Conservation (phyloP, 2,113 vertebrate species). For the Myiozetetes cayanensis region DNA sequence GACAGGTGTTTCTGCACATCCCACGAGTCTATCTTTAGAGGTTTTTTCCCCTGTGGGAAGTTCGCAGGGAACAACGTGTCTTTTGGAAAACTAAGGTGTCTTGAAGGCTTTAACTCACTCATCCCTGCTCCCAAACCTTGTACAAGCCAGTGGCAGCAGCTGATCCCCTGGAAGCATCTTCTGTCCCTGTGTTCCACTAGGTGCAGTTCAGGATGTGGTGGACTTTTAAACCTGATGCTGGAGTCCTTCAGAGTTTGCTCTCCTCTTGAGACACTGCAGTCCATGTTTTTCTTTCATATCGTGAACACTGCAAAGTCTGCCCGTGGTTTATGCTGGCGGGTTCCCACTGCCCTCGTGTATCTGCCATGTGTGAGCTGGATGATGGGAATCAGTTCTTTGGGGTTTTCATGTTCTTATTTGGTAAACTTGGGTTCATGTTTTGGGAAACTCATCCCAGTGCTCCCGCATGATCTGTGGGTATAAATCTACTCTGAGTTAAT, state of each 20-base stretch:
- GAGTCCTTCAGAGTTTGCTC: not conserved
- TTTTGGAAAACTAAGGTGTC: not conserved
- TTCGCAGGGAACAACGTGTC: not conserved
- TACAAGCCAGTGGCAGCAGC: not conserved
- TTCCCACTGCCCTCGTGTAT: rapidly evolving
- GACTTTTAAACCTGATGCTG: not conserved
- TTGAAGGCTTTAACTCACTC: not conserved
- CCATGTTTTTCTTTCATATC: not conserved
- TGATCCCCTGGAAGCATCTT: not conserved
- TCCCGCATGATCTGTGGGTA: not conserved
- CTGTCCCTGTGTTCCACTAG: not conserved
- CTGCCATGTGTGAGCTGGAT: not conserved
- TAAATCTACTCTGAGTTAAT: not conserved
- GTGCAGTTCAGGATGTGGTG: not conserved
- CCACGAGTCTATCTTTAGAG: not conserved
- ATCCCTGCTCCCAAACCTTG: not conserved
- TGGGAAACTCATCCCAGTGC: not conserved
- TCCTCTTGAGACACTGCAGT: not conserved
- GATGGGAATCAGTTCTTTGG: not conserved
- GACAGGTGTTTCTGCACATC: not conserved
- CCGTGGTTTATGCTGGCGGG: not conserved
- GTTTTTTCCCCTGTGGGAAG: not conserved
- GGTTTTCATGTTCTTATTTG: slow-evolving; percentile 30
- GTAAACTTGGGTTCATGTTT: not conserved
- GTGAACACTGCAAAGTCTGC: not conserved